Base-by-base conservation (phyloP, 2,888 invertebrate genomes). In the Agonopterix heracliana region DNA sequence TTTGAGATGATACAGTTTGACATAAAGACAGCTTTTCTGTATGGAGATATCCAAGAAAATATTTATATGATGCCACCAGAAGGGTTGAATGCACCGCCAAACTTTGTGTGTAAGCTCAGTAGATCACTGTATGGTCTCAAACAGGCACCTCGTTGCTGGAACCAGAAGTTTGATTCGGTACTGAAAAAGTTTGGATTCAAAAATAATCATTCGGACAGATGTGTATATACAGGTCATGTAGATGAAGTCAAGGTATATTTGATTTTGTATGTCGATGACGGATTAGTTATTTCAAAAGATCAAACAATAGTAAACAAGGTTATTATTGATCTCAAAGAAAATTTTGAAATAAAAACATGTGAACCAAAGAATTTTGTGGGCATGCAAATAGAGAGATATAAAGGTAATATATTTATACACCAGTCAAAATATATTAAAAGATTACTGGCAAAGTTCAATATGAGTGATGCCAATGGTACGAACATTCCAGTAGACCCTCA, bases 1-100 rank as follows among this genome's bases (percentile, higher is more conserved):
- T 17, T 54, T 2, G 9, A 56, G 9, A 53, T 61, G 8, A 17
- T 50, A 1, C n/a, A n/a, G n/a, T n/a, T n/a, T n/a, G n/a, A n/a
- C n/a, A n/a, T n/a, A n/a, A n/a, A n/a, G n/a, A n/a, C 60, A 64
- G 61, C 60, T 26, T 60, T 61, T 14, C 34, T 61, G 10, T 60
- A 62, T 55, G 57, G 57, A 1, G 51, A 54, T 1, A 1, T 60
- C 8, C 34, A 53, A 7, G 57, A 60, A 48, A 45, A 57, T 8
- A 52, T 57, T 5, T 56, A 51, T 14, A 59, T 62, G 59, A 49
- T n/a, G 14, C 49, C 47, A 12, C 59, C 65, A 9, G 57, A 61
- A 52, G 61, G 60, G 9, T 35, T 59, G 26, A 12, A 49, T 10
- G 38, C 9, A 2, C 17, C 26, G 12, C 1, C 44, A 14, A 34